Conservation (phyloP, 2,113 vertebrate genomes). For the Lates calcarifer region DNA sequence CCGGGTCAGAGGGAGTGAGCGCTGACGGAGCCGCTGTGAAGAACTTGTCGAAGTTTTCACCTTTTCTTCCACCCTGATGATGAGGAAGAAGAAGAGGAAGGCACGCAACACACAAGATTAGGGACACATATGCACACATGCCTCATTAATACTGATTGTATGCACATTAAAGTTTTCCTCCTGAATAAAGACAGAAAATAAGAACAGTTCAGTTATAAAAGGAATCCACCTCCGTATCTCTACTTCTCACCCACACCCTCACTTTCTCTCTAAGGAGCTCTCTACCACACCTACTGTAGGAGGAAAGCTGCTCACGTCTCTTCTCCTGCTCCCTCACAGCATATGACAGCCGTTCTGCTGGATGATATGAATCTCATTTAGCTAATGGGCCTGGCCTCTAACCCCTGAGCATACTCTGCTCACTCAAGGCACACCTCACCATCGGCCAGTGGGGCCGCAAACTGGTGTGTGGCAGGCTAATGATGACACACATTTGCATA, state of each 20-base stretch:
- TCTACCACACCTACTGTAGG: constrained; percentile 37
- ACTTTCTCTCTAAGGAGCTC: constrained; percentile 13
- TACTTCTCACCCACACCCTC: constrained; percentile 32
- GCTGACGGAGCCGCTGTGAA: constrained; percentile 89
- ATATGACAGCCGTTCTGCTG: constrained; percentile 42
- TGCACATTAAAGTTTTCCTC: not conserved
- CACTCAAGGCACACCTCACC: constrained; percentile 41
- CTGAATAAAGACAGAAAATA: not conserved
- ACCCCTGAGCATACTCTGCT: constrained; percentile 59
- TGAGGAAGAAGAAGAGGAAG: constrained; percentile 28
- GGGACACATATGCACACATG: not conserved
- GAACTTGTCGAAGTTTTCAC: constrained; percentile 94
- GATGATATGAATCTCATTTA: constrained; percentile 74
- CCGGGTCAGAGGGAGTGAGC: constrained; percentile 91
- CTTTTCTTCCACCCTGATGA: constrained; percentile 90
- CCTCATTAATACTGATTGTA: not conserved
- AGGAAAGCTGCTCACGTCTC: constrained; percentile 46
- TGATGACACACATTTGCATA: constrained; percentile 77
- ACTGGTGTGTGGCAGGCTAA: constrained; percentile 62
- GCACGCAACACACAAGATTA: not conserved
- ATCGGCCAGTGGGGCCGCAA: constrained; percentile 16
- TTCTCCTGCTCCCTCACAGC: constrained; percentile 40
- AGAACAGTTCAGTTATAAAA: constrained; percentile 23
- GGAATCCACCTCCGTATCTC: constrained; percentile 9
- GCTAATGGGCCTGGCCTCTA: constrained; percentile 75